Base-by-base conservation (phyloP, 2,888 invertebrate genomes). In the Caenorhabditis sp. region DNA sequence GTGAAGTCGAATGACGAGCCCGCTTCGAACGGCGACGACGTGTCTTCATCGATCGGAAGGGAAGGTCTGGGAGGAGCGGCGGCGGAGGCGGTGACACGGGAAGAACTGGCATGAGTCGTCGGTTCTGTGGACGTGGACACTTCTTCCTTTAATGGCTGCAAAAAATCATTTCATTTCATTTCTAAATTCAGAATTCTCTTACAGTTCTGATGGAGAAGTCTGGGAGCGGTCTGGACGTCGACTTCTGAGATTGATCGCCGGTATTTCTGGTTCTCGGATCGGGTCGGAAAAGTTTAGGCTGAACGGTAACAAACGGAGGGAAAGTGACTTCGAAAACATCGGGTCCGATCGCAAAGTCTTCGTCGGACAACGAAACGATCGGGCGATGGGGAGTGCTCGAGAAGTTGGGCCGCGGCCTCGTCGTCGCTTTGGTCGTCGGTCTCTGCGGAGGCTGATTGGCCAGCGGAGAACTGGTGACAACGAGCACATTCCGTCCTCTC, bases 281-380 rank as follows among this genome's bases (percentile, higher is more conserved):
- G n/a, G 56, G 70, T n/a, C 65, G 66, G 68, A 83, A 74, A 9
- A 85, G 35, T 52, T 87, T 77, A 11, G 87, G 87, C 26, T 83
- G 68, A 7, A 87, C 82, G 7, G 87, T 88, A 15, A 87, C 76
- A 62, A 87, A 86, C 11, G 86, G 84, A 8, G 88, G 84, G 78
- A 88, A 85, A 9, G 88, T 83, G 66, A 79, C 72, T 53, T 86
- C 86, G 59, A 88, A 86, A 1, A 81, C 87, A 46, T 88, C 88
- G 3, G 85, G 84, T 0, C 86, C 86, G 41, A 88, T 52, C 32
- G 86, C 82, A 46, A 88, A 83, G 53, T 88, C 88, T 20, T 82
- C 81, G 41, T 83, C 83, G 7, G 83, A 78, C 32, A 88, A 61
- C 2, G 86, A 82, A 20, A 88, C 85, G 24, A 88, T 73, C 2